Evolutionary conservation across 2,888 invertebrate genomes (phyloP), one percentile per base, ranked within the genome.

Genomic region (Lacanobia wlatinum): DNA sequence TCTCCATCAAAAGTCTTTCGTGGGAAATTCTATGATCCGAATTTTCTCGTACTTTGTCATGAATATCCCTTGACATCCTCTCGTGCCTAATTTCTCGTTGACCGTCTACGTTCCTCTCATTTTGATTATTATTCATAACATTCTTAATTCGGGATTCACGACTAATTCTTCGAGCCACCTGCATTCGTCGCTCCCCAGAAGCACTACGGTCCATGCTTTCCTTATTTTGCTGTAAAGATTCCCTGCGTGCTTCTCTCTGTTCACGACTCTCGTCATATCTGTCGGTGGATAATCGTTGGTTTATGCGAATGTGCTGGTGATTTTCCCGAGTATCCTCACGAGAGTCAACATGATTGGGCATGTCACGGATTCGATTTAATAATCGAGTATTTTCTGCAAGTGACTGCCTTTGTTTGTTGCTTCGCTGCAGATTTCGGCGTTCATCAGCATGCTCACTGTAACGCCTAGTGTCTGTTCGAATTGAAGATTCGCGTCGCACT

Each of bases 151-250:
- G 68, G 23, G 66, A 58, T 46, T 74, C 77, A 10, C 73, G 82
- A 16, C 60, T 64, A 55, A 76, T 76, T 64, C 46, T 74, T 14
- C 56, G 70, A 50, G 65, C 52, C 21, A 53, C 14, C 60, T 62
- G 73, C 14, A 58, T 64, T 48, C 52, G 72, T 46, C 64, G 70
- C 48, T 84, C 73, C 2, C 52, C 53, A 59, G 65, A 76, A 53
- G 43, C 38, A 60, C 21, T 76, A 48, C 61, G 63, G 53, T 73
- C 62, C 43, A 46, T 59, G 60, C 74, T 85, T 76, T 77, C 73
- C 16, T 63, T 76, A 12, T 73, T 65, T 56, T 46, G 73, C n/a
- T 68, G 62, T 56, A 67, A 80, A 18, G 50, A 70, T 46, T 58
- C 55, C 16, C 65, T 48, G n/a, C 28, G 52, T 16, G 48, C 40